phyloP scores from a whole-genome alignment of 2,113 vertebrate genomes.

The Mobula birostris region DNA sequence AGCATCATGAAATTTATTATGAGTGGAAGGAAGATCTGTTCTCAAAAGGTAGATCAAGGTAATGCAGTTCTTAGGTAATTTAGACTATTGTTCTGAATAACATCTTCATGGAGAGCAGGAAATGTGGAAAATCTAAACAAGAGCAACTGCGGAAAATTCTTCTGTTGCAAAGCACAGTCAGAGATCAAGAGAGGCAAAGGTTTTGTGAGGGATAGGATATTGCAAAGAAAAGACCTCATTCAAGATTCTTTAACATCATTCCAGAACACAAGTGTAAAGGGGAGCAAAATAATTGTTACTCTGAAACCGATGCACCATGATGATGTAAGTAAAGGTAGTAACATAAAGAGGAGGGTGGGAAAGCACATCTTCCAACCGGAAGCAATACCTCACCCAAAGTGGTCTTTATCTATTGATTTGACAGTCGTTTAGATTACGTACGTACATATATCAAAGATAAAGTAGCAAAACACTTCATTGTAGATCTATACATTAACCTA shows the following conservation, averaged over 20 bases:
- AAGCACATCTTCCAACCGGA: neutral
- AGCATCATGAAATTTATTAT: neutral
- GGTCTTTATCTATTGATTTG: neutral
- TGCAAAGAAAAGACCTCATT: neutral
- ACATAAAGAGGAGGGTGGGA: neutral
- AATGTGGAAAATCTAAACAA: neutral
- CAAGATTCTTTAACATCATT: too few species aligned
- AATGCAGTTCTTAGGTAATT: neutral
- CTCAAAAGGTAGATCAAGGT: neutral
- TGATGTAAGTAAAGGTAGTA: too few species aligned
- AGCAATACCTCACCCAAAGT: neutral
- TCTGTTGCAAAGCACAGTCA: neutral
- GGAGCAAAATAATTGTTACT: too few species aligned
- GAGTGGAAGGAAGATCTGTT: neutral
- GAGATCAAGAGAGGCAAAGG: neutral
- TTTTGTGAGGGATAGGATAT: neutral
- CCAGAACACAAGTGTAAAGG: too few species aligned
- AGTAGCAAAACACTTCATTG: neutral
- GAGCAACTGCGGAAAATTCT: neutral
- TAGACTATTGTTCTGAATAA: neutral
- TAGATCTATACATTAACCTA: neutral
- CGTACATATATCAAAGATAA: neutral
- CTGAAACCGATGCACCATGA: too few species aligned
- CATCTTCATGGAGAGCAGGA: neutral
- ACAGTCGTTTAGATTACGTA: neutral